Conservation (phyloP, 2,888 invertebrate species). For the Melieria crassipennis region DNA sequence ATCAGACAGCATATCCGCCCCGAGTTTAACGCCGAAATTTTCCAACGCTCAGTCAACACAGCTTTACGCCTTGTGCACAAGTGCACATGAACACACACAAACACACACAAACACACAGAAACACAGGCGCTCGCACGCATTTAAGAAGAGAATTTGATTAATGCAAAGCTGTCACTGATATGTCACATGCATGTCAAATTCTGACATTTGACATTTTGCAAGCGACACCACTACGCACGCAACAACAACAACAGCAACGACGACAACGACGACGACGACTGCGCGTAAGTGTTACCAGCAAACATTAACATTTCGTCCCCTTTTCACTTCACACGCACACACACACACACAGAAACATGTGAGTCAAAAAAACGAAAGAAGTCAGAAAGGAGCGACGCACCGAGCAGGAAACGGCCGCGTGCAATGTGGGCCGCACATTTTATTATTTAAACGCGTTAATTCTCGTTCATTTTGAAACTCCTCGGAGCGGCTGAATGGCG, state of each 20-base stretch:
- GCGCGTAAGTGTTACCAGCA: slow-evolving; percentile 29
- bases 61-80: neutral
- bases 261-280: slow-evolving; percentile 10
- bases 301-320: slow-evolving; percentile 30
- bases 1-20: too few relatives aligned
- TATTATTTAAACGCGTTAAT: slow-evolving; percentile 51
- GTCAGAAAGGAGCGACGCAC: too few relatives aligned
- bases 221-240: slow-evolving; percentile 31
- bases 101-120: slow-evolving; percentile 2
- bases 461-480: slow-evolving; percentile 43
- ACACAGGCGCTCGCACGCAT: slow-evolving; percentile 10
- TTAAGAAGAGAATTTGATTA: slow-evolving; percentile 66
- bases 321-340: neutral
- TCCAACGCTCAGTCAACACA: too few relatives aligned
- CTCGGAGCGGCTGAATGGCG: neutral
- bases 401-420: neutral
- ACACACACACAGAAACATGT: too few relatives aligned
- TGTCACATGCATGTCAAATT: slow-evolving; percentile 67
- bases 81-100: slow-evolving; percentile 7
- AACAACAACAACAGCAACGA: slow-evolving; percentile 16
- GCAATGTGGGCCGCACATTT: slow-evolving; percentile 21
- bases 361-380: too few relatives aligned
- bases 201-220: slow-evolving; percentile 66
- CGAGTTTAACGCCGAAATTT: too few relatives aligned
- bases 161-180: slow-evolving; percentile 68